Conservation (phyloP, 2,888 invertebrate species). For the Perizoma affinitatum region DNA sequence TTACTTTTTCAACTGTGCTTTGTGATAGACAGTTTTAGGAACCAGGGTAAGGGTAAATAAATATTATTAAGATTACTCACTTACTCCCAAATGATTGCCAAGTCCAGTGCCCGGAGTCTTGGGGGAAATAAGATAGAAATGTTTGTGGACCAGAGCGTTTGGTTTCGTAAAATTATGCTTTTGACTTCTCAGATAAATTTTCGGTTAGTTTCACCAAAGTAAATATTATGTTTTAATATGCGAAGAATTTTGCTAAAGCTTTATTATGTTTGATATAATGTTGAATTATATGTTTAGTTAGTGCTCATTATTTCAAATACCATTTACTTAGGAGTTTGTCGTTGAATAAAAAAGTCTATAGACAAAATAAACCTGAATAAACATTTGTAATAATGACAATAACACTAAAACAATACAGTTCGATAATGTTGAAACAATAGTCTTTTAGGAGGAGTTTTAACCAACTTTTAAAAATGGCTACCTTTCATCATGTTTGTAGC, state of each 20-base stretch:
- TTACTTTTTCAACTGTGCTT: no score
- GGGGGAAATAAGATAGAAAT: conserved; percentile 69
- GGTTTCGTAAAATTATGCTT: conserved; percentile 47
- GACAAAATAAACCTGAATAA: no score
- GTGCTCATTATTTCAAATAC: no score
- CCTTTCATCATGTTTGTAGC: no score
- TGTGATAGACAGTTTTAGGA: background rate
- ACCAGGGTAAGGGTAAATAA: background rate
- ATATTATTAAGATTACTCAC: conserved; percentile 56
- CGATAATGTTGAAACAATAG: no score
- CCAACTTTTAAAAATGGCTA: no score
- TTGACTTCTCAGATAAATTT: conserved; percentile 10
- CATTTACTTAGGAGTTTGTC: no score
- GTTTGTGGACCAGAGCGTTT: conserved; percentile 54
- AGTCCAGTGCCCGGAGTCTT: conserved; percentile 59
- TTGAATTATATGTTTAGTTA: background rate
- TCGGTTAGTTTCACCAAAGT: conserved; percentile 17
- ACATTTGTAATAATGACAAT: no score
- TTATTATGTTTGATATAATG: background rate
- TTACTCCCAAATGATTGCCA: conserved; percentile 63
- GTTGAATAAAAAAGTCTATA: no score
- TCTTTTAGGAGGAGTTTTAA: no score
- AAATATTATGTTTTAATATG: conserved; percentile 22
- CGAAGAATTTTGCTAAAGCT: background rate
- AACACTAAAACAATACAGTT: no score